Evolutionary conservation across 2,797 vertebrate genomes (phyloP).

Genomic region (Lutjanus argentimaculatus): DNA sequence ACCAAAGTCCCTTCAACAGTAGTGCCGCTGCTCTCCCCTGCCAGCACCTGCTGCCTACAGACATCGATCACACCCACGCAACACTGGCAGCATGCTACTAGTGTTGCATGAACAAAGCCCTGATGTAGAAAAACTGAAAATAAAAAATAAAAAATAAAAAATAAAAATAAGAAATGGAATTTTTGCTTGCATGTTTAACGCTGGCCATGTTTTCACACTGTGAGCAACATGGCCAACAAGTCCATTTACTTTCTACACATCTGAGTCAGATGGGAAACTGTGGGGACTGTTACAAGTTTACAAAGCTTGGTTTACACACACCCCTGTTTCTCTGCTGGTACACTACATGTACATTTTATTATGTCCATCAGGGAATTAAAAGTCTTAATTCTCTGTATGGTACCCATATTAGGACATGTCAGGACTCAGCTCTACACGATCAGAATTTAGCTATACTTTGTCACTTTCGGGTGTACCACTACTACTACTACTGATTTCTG

Average conservation of each 20-base stretch:
- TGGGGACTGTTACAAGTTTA: neutral
- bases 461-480: neutral
- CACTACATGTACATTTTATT: neutral
- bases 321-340: neutral
- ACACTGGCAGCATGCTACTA: conserved; percentile 16
- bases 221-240: neutral
- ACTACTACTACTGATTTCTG: neutral
- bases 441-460: neutral
- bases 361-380: conserved; percentile 1
- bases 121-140: conserved; percentile 1
- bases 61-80: conserved; percentile 57
- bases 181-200: conserved; percentile 20
- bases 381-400: neutral
- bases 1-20: conserved; percentile 51
- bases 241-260: neutral
- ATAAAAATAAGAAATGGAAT: conserved; percentile 7
- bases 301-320: neutral
- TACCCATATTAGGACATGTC: neutral
- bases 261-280: neutral
- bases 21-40: conserved; percentile 38
- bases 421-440: neutral
- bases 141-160: neutral
- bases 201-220: neutral
- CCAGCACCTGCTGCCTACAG: conserved; percentile 48
- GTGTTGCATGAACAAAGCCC: conserved; percentile 20